Evolutionary conservation across 2,797 vertebrate genomes (phyloP).

Genomic region (Smutsia gigantea): DNA sequence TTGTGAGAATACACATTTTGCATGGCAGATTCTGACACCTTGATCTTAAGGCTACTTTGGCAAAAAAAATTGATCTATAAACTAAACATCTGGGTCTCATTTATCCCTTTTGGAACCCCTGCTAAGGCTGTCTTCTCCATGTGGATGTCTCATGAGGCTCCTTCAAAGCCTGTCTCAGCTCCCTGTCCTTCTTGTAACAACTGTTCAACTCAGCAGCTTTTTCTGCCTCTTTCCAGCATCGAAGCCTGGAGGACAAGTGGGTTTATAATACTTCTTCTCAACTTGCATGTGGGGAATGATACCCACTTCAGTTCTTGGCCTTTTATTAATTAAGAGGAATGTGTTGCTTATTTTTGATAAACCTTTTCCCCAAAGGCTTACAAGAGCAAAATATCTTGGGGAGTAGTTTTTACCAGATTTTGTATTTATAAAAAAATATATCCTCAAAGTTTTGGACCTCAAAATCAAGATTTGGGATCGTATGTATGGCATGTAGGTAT

Average conservation of each 20-base stretch:
- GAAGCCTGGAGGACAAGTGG: background rate
- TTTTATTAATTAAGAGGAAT: constrained; percentile 29
- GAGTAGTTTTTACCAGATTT: constrained; percentile 6
- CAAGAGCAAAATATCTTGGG: background rate
- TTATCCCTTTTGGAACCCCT: background rate
- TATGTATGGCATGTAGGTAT: background rate
- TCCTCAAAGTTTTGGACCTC: background rate
- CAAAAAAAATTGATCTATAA: background rate
- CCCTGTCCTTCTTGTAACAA: background rate
- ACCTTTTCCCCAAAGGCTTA: background rate
- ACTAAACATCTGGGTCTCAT: background rate
- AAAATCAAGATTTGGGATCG: background rate
- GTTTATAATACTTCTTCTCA: background rate
- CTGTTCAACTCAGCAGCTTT: background rate
- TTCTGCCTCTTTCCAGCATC: background rate
- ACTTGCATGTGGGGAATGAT: background rate
- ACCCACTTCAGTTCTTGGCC: background rate
- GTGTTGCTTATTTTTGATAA: background rate
- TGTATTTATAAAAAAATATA: background rate
- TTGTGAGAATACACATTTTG: constrained; percentile 45
- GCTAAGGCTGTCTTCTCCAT: background rate
- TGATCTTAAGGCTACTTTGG: constrained; percentile 16
- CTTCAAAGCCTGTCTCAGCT: background rate
- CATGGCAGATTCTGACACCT: constrained; percentile 20
- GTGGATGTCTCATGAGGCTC: background rate